phyloP scores from a whole-genome alignment of 2,888 invertebrate genomes.

The Myathropa florea region DNA sequence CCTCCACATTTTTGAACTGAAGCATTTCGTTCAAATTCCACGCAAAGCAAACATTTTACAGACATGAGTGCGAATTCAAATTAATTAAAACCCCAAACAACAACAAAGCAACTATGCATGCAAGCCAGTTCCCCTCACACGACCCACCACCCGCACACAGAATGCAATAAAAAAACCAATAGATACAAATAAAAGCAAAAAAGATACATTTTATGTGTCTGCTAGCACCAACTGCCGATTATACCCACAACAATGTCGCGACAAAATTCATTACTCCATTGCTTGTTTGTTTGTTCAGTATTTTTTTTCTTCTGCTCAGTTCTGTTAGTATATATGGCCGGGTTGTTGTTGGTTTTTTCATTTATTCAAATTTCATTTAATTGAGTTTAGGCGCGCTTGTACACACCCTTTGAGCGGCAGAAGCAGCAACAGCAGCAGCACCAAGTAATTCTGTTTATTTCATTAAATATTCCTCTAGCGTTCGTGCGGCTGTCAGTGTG shows the following conservation, averaged over 20 bases:
- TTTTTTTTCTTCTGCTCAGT: neutral
- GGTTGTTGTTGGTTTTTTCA: slow-evolving; percentile 9
- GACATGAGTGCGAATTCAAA: neutral
- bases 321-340: neutral
- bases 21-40: neutral
- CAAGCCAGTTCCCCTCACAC: neutral
- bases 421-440: neutral
- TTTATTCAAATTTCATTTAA: slow-evolving; percentile 62
- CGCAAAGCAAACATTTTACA: neutral
- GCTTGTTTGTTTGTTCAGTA: slow-evolving; percentile 12
- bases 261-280: slow-evolving; percentile 57
- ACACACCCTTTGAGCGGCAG: slow-evolving; percentile 55
- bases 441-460: slow-evolving; percentile 61
- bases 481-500: slow-evolving; percentile 46
- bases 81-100: neutral
- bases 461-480: slow-evolving; percentile 61
- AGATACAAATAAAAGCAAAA: slow-evolving; percentile 41
- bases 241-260: slow-evolving; percentile 51
- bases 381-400: slow-evolving; percentile 62
- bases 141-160: neutral
- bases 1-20: too few species aligned
- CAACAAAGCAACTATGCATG: neutral
- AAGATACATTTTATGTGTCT: slow-evolving; percentile 60
- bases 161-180: slow-evolving; percentile 39
- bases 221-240: slow-evolving; percentile 54